phyloP scores from a whole-genome alignment of 2,888 invertebrate genomes.

The Dicranocentrus wangi region DNA sequence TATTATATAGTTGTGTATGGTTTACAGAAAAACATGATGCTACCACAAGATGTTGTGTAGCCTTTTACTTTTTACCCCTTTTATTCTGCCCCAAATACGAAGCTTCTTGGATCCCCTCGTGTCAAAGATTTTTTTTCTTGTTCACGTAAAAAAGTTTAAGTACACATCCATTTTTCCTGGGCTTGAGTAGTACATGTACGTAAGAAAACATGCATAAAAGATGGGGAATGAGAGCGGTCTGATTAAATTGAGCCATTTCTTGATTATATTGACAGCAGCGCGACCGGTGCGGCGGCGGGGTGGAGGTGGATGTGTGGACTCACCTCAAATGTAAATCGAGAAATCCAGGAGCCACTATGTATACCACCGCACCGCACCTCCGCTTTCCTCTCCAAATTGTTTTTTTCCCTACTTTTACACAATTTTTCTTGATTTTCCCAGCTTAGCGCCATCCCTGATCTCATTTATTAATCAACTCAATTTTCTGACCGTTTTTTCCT shows the following conservation, averaged over 20 bases:
- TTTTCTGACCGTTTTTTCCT: conserved; percentile 37
- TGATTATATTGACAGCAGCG: no score
- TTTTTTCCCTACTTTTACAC: not conserved
- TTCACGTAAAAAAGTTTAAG: not conserved
- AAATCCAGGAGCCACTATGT: no score
- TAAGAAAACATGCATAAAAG: not conserved
- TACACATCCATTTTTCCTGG: not conserved
- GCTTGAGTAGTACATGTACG: not conserved
- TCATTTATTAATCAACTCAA: conserved; percentile 56
- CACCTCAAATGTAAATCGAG: not conserved
- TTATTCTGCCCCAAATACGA: not conserved
- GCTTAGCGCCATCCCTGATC: not conserved
- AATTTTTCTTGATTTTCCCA: not conserved
- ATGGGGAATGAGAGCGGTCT: no score
- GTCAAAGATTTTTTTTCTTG: not conserved
- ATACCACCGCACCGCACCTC: no score
- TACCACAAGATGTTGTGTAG: not conserved
- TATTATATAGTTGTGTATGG: not conserved
- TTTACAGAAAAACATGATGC: not conserved
- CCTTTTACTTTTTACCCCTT: not conserved
- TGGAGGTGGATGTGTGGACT: not conserved
- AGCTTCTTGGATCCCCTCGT: no score
- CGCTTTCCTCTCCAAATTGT: no score
- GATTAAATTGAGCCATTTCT: no score
- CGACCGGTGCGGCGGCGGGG: no score